A percentile compares a stretch with the other conserved stretches of the same genome.
Conservation (phyloP, 2,797 vertebrate genomes). For the Amblyopsis hoosieri region DNA sequence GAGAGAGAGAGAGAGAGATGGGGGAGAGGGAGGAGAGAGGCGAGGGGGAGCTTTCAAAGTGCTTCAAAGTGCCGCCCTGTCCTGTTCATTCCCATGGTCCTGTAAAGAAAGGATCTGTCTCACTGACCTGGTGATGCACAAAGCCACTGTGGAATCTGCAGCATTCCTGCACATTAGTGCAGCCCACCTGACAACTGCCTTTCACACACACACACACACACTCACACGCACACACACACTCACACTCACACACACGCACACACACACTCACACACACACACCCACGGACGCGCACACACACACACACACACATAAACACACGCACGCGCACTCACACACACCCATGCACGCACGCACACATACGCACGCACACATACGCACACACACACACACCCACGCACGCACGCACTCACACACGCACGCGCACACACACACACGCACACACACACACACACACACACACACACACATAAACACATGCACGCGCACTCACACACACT, state of each 20-base stretch:
- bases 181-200: slow-evolving; percentile 72
- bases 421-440: background rate
- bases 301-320: background rate
- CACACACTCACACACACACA: background rate
- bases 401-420: background rate
- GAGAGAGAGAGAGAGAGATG: background rate
- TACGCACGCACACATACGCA: background rate
- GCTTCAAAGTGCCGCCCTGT: slow-evolving; percentile 65
- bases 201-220: slow-evolving; percentile 67
- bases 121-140: slow-evolving; percentile 70
- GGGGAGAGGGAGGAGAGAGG: slow-evolving; percentile 1
- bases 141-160: slow-evolving; percentile 79
- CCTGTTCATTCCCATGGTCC: slow-evolving; percentile 72
- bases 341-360: no score
- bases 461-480: no score
- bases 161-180: slow-evolving; percentile 84
- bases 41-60: slow-evolving; percentile 63
- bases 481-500: background rate
- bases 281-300: no score
- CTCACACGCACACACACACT: slow-evolving; percentile 28
- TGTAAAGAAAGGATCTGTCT: slow-evolving; percentile 49
- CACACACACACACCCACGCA: background rate
- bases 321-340: slow-evolving; percentile 3
- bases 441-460: background rate
- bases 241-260: background rate